Base-by-base conservation (phyloP, 1,140 invertebrate species). In the Drosophila prosaltans region DNA sequence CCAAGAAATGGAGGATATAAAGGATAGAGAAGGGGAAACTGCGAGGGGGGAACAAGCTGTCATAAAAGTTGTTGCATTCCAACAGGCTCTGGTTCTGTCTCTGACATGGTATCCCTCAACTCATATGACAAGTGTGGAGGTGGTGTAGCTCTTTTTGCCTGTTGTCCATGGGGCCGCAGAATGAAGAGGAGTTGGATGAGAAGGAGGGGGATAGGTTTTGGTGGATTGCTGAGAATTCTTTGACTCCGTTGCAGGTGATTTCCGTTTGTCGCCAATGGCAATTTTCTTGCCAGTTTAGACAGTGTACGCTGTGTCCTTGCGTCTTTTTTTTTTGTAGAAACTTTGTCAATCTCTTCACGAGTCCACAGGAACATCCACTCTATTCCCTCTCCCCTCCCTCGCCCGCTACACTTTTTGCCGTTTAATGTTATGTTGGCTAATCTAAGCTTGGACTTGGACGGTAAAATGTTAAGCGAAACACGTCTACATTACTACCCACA, bases 41-140 rank as follows among this genome's bases (percentile, higher is more conserved):
- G 28, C 4, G 28, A 2, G 32, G 32, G 32, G 3, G 32, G 3
- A 0, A 1, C 21, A 80, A 81, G 81, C 69, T 81, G 78, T 63
- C 78, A 81, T 81, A 81, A 81, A 81, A 81, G 73, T 81, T 77
- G 77, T 65, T 71, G 78, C 78, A 70, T 61, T 69, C 41, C 62
- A 65, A 28, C 45, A 51, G 39, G 59, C 32, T 32, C 10, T 11
- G 24, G 39, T 39, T 21, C 36, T 43, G 59, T 11, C 36, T 40
- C 24, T 61, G 59, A 43, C 59, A 58, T 58, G 55, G 30, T n/a
- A 58, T 58, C 30, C 55, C 45, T 48, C 45, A 48, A 48, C 45
- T 48, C 16, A 48, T 48, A 48, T 48, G 45, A 48, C 45, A 51
- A 51, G 45, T 51, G 7, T 41, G 36, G 3, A 32, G 51, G 9